Evolutionary conservation across 2,888 invertebrate species (phyloP), one percentile per base, ranked within the genome.

Genomic region (Eupithecia insigniata): DNA sequence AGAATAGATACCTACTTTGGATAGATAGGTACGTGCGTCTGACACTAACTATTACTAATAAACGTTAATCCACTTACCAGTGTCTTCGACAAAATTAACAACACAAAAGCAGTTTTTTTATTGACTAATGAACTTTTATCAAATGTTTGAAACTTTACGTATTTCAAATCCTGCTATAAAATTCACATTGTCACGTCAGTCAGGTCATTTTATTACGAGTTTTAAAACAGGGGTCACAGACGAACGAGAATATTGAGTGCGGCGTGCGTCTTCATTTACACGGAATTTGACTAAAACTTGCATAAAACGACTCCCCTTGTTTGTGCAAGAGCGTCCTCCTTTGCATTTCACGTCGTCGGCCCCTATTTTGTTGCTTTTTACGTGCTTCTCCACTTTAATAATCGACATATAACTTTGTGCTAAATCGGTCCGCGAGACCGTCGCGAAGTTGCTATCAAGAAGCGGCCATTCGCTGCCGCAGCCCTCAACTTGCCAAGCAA

Each of bases 291-390:
- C 62, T 71, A 66, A 79, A 78, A 79, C 83, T 78, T 82, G 80
- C 81, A 85, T 89, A 83, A 83, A 83, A 84, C 72, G 83, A 93
- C 93, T 92, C 90, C 87, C 94, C 93, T 94, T 94, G 94, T 80
- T 89, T 90, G 84, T 91, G 90, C 85, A 92, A 90, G 90, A 89
- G 89, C 88, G 90, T 89, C 86, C 91, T 93, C 88, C 93, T 94
- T 92, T 93, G 93, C 92, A 94, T 94, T 90, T 93, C 93, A 93
- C 92, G 91, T 87, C 79, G 86, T 83, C 85, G 82, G 83, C 83
- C 90, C 88, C 89, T 87, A 85, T 88, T 79, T 79, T 85, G 79
- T 78, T 83, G 82, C 77, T 84, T 86, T 85, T 88, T 86, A 86
- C 83, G 85, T 83, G 82, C 84, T 86, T 82, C 79, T 81, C 81